Evolutionary conservation across 2,113 vertebrate species (phyloP), one percentile per base, ranked within the genome.

Genomic region (Pyrgilauda ruficollis): DNA sequence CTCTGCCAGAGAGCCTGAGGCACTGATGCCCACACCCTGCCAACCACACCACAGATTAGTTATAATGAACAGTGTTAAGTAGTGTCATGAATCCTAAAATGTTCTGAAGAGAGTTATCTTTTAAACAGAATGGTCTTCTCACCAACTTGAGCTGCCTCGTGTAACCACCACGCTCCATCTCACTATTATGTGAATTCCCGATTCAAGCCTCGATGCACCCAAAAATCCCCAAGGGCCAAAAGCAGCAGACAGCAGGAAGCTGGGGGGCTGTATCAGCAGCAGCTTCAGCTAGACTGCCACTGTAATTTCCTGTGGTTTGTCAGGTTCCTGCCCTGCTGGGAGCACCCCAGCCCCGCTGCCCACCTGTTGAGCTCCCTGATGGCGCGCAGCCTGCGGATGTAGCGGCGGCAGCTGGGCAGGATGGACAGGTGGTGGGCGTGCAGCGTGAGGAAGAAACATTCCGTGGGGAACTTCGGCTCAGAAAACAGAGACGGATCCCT

Each of bases 331-430:
- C 10, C 30, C 6, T 1, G 46, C 3, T 8, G n/a, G 35, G 44
- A 19, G 39, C n/a, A 14, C 6, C 53, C 9, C 35, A 24, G 1
- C 3, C 3, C 37, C 26, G 2, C n/a, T 15, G 44, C 97, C 15
- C 85, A 99, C 99, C 99, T 98, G 97, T 99, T 99, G 33, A 99
- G 98, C 64, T 99, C 99, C 28, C 99, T 97, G 96, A 99, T 99
- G 94, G 99, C 99, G 13, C 99, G 97, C 78, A 99, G 98, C 22
- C 99, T 98, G 14, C 99, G 99, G 53, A 99, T 99, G 89, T 99
- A 99, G 17, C 99, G 99, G 1, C 99, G 98, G 96, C 99, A 99
- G 82, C 99, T 98, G 2, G 99, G 99, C 92, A 99, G 97, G 92
- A 99, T 98, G 37, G 99, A 99, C 92, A 99, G 98, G 94, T 99